Conservation (phyloP, 1,140 invertebrate species). For the Liolophura sinensis region DNA sequence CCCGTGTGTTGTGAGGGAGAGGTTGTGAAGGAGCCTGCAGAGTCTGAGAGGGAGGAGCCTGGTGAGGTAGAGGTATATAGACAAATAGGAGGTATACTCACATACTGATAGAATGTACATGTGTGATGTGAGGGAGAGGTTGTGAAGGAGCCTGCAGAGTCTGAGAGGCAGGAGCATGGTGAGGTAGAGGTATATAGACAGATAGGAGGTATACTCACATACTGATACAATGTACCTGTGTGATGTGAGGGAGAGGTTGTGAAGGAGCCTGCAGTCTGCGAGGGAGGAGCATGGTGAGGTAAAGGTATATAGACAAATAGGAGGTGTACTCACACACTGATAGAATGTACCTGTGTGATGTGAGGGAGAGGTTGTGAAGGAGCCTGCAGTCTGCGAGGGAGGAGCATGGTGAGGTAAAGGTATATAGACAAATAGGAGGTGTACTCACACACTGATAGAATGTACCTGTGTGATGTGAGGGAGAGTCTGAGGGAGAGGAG, state of each 20-base stretch:
- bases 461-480: no score
- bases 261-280: background rate
- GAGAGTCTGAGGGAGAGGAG: background rate
- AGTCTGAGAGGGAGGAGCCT: background rate
- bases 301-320: conserved; percentile 10
- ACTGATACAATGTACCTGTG: no score
- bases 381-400: background rate
- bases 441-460: no score
- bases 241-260: no score
- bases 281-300: background rate
- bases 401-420: conserved; percentile 5
- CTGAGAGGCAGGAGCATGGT: background rate
- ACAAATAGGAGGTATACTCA: conserved; percentile 1
- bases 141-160: background rate
- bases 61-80: conserved; percentile 9
- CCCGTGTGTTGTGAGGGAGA: no score
- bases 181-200: conserved; percentile 11
- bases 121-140: no score
- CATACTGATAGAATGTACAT: no score
- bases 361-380: no score
- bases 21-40: background rate
- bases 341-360: no score
- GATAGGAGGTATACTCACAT: background rate
- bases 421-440: conserved; percentile 6
- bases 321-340: no score